Evolutionary conservation across 2,113 vertebrate species (phyloP).

Genomic region (Oxyruncus cristatus): DNA sequence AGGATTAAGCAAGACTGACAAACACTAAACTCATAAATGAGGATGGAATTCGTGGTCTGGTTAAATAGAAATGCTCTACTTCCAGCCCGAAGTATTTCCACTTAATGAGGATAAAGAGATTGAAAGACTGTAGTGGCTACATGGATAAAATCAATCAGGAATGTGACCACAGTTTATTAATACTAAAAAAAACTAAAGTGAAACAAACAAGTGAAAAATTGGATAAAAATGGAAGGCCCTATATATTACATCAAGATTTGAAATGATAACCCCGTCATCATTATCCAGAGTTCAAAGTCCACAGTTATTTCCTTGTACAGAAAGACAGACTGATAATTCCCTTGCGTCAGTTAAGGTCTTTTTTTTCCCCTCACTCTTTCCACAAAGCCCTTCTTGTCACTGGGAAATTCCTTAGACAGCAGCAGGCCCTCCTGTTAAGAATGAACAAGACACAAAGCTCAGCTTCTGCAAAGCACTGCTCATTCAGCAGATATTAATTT

Average conservation of each 20-base stretch:
- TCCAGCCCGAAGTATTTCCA: not conserved
- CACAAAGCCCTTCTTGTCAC: conserved; percentile 74
- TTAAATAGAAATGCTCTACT: not conserved
- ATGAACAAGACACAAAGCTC: conserved; percentile 66
- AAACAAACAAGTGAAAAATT: conserved; percentile 4
- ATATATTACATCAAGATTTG: not conserved
- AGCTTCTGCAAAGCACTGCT: conserved; percentile 64
- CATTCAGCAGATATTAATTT: conserved; percentile 82
- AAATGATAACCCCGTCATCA: not conserved
- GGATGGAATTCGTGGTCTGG: not conserved
- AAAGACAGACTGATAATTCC: conserved; percentile 51
- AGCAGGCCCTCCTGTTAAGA: conserved; percentile 63
- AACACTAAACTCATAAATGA: not conserved
- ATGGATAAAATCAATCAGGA: not conserved
- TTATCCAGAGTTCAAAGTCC: conserved; percentile 51
- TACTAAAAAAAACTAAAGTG: not conserved
- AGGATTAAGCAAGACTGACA: not conserved
- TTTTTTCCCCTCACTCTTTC: conserved; percentile 1
- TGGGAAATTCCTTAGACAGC: conserved; percentile 69
- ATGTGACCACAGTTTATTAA: not conserved
- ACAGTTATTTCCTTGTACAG: conserved; percentile 20
- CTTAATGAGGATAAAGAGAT: not conserved
- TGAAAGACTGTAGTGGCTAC: not conserved
- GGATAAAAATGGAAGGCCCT: not conserved
- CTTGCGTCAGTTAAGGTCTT: conserved; percentile 44